Percentiles rank a stretch among this genome's conserved stretches.
Conservation (phyloP, 1,140 invertebrate genomes). For the Hypothenemus hampei region DNA sequence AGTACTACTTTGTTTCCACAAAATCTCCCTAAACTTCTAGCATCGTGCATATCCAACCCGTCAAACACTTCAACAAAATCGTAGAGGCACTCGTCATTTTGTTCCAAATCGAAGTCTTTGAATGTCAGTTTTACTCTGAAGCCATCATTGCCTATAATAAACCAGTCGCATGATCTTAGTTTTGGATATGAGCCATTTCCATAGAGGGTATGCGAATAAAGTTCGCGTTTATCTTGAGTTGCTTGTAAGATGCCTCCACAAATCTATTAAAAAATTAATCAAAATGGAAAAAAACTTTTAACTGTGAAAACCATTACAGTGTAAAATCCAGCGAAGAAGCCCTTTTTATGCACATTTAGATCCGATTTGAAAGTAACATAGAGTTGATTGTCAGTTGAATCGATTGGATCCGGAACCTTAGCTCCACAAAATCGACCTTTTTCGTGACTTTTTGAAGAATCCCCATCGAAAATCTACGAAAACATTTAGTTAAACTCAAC, state of each 20-base stretch:
- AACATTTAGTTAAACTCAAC: neutral
- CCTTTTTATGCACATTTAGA: constrained; percentile 80
- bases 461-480: constrained; percentile 70
- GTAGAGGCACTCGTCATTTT: constrained; percentile 85
- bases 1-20: constrained; percentile 57
- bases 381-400: constrained; percentile 86
- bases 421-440: constrained; percentile 88
- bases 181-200: constrained; percentile 87
- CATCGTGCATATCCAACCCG: constrained; percentile 75
- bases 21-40: constrained; percentile 72
- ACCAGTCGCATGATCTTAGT: constrained; percentile 91
- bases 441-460: constrained; percentile 69
- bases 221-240: constrained; percentile 65
- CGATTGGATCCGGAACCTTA: constrained; percentile 82
- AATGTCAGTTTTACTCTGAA: constrained; percentile 80
- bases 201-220: constrained; percentile 91
- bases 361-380: constrained; percentile 96
- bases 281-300: neutral
- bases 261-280: neutral
- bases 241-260: constrained; percentile 88
- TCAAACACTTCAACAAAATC: constrained; percentile 90
- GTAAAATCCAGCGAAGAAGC: constrained; percentile 74
- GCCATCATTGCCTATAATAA: constrained; percentile 72
- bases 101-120: constrained; percentile 86
- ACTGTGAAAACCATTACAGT: constrained; percentile 48